Evolutionary conservation across 1,140 invertebrate species (phyloP).

Genomic region (Pachypsylla venusta): DNA sequence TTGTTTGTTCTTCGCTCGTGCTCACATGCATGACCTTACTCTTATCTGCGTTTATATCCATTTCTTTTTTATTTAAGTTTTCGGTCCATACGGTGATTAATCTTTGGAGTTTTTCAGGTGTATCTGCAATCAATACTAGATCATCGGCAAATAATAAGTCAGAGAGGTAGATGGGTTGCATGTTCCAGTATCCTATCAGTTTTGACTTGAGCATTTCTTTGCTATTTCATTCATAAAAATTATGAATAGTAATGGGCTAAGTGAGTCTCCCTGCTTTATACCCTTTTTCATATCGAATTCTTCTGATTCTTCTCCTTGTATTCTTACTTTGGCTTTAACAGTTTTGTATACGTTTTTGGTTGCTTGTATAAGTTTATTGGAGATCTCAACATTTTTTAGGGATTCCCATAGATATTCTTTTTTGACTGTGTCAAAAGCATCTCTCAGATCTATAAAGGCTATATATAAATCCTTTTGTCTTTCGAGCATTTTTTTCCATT

Average conservation of each 20-base stretch:
- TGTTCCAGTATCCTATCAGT: slow-evolving; percentile 6
- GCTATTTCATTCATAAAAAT: slow-evolving; percentile 15
- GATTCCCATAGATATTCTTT: slow-evolving; percentile 13
- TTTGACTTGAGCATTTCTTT: slow-evolving; percentile 9
- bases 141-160: too few relatives aligned
- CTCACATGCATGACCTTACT: too few relatives aligned
- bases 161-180: background rate
- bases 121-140: background rate
- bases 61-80: too few relatives aligned
- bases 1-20: too few relatives aligned
- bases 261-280: slow-evolving; percentile 15
- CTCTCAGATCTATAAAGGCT: slow-evolving; percentile 13
- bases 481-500: background rate
- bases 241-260: slow-evolving; percentile 17
- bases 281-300: slow-evolving; percentile 15
- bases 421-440: slow-evolving; percentile 13
- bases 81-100: background rate
- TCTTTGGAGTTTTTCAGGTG: background rate
- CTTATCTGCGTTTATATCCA: too few relatives aligned
- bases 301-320: background rate
- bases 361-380: background rate
- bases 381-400: background rate
- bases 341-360: slow-evolving; percentile 13
- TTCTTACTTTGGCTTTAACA: slow-evolving; percentile 7
- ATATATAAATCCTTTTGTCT: slow-evolving; percentile 5